Conservation (phyloP, 2,113 vertebrate genomes). For the Herpailurus yagouaroundi region DNA sequence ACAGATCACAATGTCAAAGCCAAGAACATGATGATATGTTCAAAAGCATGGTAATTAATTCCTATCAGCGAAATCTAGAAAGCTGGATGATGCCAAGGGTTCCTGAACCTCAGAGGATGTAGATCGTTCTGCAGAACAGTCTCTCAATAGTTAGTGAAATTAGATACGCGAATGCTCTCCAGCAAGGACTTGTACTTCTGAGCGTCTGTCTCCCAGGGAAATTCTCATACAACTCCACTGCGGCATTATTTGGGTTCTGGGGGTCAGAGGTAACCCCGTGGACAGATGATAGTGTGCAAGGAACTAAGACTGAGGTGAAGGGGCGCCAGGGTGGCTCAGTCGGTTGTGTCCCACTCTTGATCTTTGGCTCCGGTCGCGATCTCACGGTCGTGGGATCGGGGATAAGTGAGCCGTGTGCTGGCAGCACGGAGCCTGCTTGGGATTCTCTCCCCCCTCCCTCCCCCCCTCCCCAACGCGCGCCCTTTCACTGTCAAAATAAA, state of each 20-base stretch:
- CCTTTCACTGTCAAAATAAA: no score
- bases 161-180: background rate
- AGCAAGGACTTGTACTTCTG: background rate
- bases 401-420: no score
- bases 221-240: background rate
- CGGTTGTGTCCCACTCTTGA: no score
- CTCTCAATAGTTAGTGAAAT: background rate
- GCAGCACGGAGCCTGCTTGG: no score
- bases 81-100: background rate
- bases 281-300: background rate
- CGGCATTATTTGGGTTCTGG: background rate
- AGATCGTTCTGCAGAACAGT: background rate
- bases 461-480: no score
- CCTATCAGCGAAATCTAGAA: background rate
- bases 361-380: no score
- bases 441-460: no score
- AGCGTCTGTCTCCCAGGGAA: background rate
- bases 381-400: no score
- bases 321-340: no score
- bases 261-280: background rate
- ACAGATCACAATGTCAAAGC: background rate
- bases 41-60: constrained; percentile 24
- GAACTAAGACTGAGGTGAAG: background rate
- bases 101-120: background rate
- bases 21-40: background rate